Percentiles rank a stretch among this genome's conserved stretches.
These are phyloP conservation scores for Caenorhabditis remanei DNA, from an alignment of 1,140 invertebrate species.

Conservation along the genomic window DNA sequence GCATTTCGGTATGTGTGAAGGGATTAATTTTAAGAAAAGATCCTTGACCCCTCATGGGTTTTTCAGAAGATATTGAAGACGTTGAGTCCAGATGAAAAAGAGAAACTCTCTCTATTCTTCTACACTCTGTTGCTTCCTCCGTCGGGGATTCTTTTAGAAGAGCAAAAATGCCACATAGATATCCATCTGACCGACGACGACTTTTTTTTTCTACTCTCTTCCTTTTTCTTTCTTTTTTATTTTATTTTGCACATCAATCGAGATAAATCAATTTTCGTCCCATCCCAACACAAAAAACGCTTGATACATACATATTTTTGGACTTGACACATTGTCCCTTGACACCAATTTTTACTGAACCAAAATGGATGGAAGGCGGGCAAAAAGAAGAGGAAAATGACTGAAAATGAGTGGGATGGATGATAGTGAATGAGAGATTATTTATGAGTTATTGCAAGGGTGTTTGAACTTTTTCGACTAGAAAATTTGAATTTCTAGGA, in stretches of 20 bases:
- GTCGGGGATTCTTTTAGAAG: neutral
- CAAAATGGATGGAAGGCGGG: neutral
- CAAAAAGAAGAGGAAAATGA: neutral
- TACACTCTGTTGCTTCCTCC: neutral
- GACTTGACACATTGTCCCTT: neutral
- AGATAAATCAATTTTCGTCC: conserved; percentile 44
- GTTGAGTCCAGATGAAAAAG: neutral
- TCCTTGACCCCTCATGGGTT: neutral
- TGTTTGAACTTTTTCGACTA: too few species aligned
- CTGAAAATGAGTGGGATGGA: conserved; percentile 9
- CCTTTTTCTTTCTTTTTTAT: neutral
- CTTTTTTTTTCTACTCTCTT: conserved; percentile 8
- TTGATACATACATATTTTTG: neutral
- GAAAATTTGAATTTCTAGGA: too few species aligned
- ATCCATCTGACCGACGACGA: conserved; percentile 42
- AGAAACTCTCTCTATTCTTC: too few species aligned
- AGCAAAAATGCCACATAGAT: neutral
- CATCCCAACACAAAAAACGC: neutral
- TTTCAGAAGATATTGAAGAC: too few species aligned
- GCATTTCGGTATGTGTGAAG: neutral
- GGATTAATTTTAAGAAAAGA: conserved; percentile 7
- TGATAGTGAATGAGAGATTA: neutral
- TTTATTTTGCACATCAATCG: conserved; percentile 46
- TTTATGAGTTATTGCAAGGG: conserved; percentile 11
- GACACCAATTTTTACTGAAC: conserved; percentile 26